Conservation (phyloP, 2,797 vertebrate species). For the Sparidentex hasta region DNA sequence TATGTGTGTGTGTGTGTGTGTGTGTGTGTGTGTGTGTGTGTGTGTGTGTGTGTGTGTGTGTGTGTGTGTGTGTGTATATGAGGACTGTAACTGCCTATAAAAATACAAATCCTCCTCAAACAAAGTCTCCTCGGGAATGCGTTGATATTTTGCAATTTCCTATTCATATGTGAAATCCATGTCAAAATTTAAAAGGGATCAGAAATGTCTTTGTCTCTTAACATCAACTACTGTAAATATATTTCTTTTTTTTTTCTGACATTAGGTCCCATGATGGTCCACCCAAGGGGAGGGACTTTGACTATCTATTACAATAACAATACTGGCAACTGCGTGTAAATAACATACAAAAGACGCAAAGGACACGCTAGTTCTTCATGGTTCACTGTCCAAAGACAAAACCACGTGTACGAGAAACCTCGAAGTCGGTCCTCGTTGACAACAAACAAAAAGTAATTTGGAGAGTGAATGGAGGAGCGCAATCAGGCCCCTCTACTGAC, state of each 20-base stretch:
- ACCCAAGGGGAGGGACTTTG: no score
- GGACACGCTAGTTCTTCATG: neutral
- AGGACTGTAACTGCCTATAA: no score
- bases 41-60: no score
- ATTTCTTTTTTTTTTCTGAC: no score
- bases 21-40: no score
- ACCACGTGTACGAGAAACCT: neutral
- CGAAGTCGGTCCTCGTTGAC: neutral
- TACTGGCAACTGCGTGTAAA: neutral
- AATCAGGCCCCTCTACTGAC: constrained; percentile 52
- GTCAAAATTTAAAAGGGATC: no score
- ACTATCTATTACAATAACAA: neutral
- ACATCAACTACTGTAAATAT: no score
- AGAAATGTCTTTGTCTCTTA: no score
- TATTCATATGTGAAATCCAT: no score
- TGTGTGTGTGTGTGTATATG: no score
- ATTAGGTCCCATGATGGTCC: no score
- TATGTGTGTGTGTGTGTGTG: no score
- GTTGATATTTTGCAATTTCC: neutral
- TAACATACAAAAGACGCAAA: neutral
- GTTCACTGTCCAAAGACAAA: neutral
- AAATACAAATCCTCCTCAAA: neutral
- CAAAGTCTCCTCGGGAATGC: neutral
- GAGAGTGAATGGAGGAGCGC: constrained; percentile 32
- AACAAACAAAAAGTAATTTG: constrained; percentile 22